Percentiles rank a stretch among this genome's conserved stretches.
Conservation (phyloP, 2,113 vertebrate genomes). For the Antechinus flavipes region DNA sequence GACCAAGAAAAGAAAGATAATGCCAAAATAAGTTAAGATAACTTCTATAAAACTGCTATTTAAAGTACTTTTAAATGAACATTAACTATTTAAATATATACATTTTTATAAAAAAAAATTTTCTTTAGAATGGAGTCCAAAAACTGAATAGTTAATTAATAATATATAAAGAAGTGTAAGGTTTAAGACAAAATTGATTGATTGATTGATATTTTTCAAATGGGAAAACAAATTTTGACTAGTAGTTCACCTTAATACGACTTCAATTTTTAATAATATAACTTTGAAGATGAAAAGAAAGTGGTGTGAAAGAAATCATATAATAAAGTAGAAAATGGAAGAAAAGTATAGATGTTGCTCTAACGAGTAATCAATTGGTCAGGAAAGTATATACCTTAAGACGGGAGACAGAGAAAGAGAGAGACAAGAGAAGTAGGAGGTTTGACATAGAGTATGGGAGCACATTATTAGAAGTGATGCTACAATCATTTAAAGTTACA, state of each 20-base stretch:
- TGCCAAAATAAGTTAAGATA: background rate
- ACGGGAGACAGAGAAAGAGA: background rate
- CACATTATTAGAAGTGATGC: background rate
- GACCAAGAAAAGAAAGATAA: background rate
- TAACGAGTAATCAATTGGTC: background rate
- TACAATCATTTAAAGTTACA: background rate
- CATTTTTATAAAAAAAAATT: background rate
- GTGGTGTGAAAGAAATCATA: background rate
- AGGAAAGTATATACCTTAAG: background rate
- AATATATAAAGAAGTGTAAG: background rate
- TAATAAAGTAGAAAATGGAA: background rate
- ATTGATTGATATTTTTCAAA: background rate
- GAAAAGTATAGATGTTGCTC: background rate
- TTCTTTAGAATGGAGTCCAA: background rate
- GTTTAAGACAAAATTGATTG: background rate
- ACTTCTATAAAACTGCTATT: background rate
- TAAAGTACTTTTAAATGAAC: background rate
- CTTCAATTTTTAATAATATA: background rate
- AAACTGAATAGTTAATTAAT: background rate
- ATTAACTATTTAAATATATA: background rate
- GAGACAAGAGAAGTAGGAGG: background rate
- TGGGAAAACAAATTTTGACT: background rate
- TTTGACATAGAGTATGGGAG: background rate
- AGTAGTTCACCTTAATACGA: background rate
- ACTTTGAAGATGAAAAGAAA: background rate